Base-by-base conservation (phyloP, 2,888 invertebrate genomes). In the Sinelater perroti region DNA sequence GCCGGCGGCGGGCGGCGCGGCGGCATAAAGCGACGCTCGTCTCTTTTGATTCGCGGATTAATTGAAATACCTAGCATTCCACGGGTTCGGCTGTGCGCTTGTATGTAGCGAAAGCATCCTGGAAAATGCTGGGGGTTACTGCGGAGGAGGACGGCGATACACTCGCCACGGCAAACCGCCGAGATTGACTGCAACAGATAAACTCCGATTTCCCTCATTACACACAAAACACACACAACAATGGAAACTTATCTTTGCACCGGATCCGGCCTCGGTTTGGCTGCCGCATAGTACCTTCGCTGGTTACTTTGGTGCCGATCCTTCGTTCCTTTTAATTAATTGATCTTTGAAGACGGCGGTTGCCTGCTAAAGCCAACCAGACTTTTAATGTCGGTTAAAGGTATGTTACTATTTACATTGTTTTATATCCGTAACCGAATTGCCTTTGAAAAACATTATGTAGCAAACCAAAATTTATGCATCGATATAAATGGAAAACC, bases 1-100 rank as follows among this genome's bases (percentile, higher is more conserved):
- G 60, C 60, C 55, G 60, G 60, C 55, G 55, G 60, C 46, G 52
- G 52, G 57, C 35, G 52, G 64, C 65, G 67, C 71, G 67, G 68
- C 65, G 65, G 70, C 68, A 73, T 73, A 74, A 74, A 74, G 74
- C 73, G 73, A 67, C 72, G 73, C 73, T 72, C 72, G 72, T 73
- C 76, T 78, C 77, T 77, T 78, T 77, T 78, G 77, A 77, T 77
- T 77, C 76, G 75, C 70, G 77, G 76, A 78, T 78, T 78, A 78
- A 78, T 78, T 78, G 78, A 77, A 78, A 78, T 78, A 77, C 77
- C 77, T 78, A 73, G 73, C 74, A 77, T 78, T 77, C 78, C 77
- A 72, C 68, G 69, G 75, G 69, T 70, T 70, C 70, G 67, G 56
- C 70, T 67, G 70, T 66, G 69, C 67, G 69, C 69, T 65, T 66